Evolutionary conservation across 2,888 invertebrate genomes (phyloP).

Genomic region (Steinernema scapterisci): DNA sequence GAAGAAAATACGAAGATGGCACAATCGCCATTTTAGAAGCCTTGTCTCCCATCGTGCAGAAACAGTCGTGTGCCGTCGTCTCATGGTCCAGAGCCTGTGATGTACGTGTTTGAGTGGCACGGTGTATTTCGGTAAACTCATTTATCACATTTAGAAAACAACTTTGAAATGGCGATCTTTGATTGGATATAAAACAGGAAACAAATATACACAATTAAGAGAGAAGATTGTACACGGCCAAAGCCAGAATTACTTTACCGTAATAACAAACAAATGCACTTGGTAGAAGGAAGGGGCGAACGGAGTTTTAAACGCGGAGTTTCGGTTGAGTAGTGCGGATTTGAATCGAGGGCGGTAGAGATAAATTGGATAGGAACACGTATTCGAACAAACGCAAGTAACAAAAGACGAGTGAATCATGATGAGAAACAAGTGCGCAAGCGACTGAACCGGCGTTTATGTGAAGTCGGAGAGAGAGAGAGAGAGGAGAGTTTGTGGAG

Average conservation of each 20-base stretch:
- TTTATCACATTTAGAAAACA: not conserved
- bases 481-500: not conserved
- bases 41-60: no score
- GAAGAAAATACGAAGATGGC: not conserved
- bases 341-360: slow-evolving; percentile 6
- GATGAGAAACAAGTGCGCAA: slow-evolving; percentile 22
- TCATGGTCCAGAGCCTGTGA: no score
- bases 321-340: no score
- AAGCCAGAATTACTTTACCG: not conserved
- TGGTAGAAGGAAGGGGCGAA: not conserved
- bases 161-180: not conserved
- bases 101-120: no score
- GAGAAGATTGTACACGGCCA: not conserved
- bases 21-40: no score
- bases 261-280: slow-evolving; percentile 10
- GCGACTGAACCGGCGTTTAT: slow-evolving; percentile 15
- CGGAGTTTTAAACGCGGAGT: slow-evolving; percentile 4
- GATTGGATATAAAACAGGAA: not conserved
- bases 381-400: not conserved
- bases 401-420: not conserved
- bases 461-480: not conserved
- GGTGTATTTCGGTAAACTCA: not conserved
- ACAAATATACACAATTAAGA: not conserved
- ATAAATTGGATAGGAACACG: no score
- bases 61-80: no score